These are phyloP conservation scores for Montifringilla adamsi DNA, from an alignment of 2,113 vertebrate genomes.

Conservation along the genomic window DNA sequence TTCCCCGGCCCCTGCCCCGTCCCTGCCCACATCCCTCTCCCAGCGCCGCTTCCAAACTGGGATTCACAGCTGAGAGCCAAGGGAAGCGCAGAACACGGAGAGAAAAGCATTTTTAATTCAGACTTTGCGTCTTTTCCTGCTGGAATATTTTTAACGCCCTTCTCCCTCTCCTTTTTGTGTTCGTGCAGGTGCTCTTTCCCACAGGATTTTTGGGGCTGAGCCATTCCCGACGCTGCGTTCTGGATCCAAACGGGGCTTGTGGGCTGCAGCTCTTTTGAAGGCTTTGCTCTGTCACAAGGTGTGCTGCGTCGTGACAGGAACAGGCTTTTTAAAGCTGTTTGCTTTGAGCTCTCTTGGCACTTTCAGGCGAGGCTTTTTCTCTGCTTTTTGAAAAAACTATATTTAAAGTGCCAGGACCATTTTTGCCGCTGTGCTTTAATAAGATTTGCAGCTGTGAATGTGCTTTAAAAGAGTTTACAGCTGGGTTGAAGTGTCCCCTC, in stretches of 20 bases:
- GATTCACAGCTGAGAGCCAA: fast-evolving
- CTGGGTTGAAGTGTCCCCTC: constrained; percentile 19
- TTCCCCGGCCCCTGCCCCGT: fast-evolving
- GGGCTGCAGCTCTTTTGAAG: background rate
- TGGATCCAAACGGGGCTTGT: background rate
- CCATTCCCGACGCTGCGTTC: fast-evolving
- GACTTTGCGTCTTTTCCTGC: fast-evolving
- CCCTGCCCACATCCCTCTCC: fast-evolving
- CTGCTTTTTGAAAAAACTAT: background rate
- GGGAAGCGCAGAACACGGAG: background rate
- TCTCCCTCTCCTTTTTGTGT: background rate
- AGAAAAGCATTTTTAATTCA: background rate
- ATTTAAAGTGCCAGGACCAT: background rate
- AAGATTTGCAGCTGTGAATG: constrained; percentile 34
- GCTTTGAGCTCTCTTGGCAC: background rate
- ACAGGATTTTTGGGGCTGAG: background rate
- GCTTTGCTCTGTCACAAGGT: background rate
- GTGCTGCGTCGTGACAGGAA: background rate
- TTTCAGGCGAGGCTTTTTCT: background rate
- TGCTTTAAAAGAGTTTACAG: constrained; percentile 12
- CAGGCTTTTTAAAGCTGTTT: constrained; percentile 6
- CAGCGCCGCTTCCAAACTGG: fast-evolving
- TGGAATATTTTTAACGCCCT: background rate
- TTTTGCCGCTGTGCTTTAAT: background rate
- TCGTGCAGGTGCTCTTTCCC: background rate